A percentile compares a stretch with the other conserved stretches of the same genome.
phyloP scores from a whole-genome alignment of 2,797 vertebrate genomes.

The Rhyacichthys aspro region DNA sequence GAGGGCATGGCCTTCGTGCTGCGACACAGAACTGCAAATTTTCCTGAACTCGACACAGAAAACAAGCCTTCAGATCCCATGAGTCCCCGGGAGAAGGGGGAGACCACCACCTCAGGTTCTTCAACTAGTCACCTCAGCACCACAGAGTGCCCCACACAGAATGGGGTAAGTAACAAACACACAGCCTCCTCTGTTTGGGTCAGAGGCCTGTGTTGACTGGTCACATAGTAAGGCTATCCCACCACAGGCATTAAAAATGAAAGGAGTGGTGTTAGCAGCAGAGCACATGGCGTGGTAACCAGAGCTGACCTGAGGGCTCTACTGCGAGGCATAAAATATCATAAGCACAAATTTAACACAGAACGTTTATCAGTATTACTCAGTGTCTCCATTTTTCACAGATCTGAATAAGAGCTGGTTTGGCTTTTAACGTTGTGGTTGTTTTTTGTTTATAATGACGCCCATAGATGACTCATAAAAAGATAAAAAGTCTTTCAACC shows the following conservation, averaged over 20 bases:
- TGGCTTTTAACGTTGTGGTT: background rate
- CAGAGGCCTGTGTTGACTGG: slow-evolving; percentile 21
- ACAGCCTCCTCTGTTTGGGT: slow-evolving; percentile 41
- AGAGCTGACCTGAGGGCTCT: slow-evolving; percentile 5
- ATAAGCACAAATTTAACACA: background rate
- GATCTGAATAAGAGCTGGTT: background rate
- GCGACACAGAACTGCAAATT: slow-evolving; percentile 72
- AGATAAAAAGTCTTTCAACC: too few relatives aligned
- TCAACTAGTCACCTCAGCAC: slow-evolving; percentile 64
- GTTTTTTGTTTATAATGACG: too few relatives aligned
- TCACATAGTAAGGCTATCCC: slow-evolving; percentile 39
- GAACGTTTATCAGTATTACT: too few relatives aligned
- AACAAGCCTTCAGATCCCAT: slow-evolving; percentile 46
- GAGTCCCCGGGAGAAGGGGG: slow-evolving; percentile 57
- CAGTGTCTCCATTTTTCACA: background rate
- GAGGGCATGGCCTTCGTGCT: slow-evolving; percentile 76
- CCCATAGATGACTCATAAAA: background rate
- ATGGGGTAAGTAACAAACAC: slow-evolving; percentile 55
- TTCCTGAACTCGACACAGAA: slow-evolving; percentile 38
- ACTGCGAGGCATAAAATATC: background rate
- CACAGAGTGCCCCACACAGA: slow-evolving; percentile 55
- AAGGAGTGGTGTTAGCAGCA: slow-evolving; percentile 17
- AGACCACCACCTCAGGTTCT: slow-evolving; percentile 63
- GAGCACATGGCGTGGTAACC: slow-evolving; percentile 13
- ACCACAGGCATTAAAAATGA: slow-evolving; percentile 48